A percentile compares a stretch with the other conserved stretches of the same genome.
phyloP scores from a whole-genome alignment of 2,888 invertebrate genomes.

The Eilema caniola region DNA sequence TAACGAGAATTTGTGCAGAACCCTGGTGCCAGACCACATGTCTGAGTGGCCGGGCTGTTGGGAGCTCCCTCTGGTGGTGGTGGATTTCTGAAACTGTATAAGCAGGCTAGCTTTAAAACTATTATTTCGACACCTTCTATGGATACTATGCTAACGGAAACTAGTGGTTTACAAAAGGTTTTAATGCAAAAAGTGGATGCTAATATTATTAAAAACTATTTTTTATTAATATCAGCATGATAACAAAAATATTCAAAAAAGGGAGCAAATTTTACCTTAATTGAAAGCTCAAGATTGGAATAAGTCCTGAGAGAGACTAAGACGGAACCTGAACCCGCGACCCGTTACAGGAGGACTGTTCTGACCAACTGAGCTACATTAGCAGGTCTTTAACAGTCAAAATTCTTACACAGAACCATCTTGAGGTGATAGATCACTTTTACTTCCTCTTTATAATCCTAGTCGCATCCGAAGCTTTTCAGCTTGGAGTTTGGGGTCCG shows the following conservation, averaged over 20 bases:
- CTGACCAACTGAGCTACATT: too few species aligned
- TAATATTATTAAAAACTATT: not conserved
- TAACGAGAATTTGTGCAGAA: slow-evolving; percentile 88
- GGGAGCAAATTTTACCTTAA: too few species aligned
- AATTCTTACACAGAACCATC: too few species aligned
- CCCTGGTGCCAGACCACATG: slow-evolving; percentile 82
- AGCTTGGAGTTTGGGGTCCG: too few species aligned
- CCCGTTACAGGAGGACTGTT: too few species aligned
- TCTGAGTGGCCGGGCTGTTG: slow-evolving; percentile 76
- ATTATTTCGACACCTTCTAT: not conserved
- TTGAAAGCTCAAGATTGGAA: too few species aligned
- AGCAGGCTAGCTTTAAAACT: not conserved
- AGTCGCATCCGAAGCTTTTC: too few species aligned
- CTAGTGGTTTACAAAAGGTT: not conserved
- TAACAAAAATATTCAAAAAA: not conserved
- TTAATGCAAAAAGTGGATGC: not conserved
- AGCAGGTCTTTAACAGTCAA: too few species aligned
- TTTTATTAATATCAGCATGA: not conserved
- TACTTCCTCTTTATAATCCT: too few species aligned
- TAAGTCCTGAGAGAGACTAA: too few species aligned
- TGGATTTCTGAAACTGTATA: slow-evolving; percentile 77
- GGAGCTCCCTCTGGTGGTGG: slow-evolving; percentile 76
- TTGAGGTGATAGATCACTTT: too few species aligned
- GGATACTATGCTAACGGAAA: not conserved
- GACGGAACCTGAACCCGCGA: too few species aligned